Conservation (phyloP, 2,113 vertebrate genomes). For the Salvelinus fontinalis region DNA sequence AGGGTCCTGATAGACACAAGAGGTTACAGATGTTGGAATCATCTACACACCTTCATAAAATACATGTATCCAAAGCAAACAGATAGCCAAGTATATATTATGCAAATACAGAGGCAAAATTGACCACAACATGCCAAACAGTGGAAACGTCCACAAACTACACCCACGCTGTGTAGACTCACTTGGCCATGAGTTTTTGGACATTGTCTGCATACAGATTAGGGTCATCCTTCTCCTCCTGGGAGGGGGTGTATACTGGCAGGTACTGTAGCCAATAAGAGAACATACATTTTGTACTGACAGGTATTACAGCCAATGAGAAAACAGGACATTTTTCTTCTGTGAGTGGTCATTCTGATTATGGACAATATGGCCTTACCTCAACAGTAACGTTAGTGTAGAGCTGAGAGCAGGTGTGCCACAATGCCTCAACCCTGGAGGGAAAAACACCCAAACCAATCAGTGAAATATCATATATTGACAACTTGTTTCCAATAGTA, state of each 20-base stretch:
- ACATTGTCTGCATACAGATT: conserved; percentile 85
- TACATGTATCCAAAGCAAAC: neutral
- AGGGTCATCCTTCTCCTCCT: conserved; percentile 79
- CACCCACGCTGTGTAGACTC: conserved; percentile 41
- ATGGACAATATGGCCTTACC: conserved; percentile 57
- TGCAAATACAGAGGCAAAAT: too few relatives aligned
- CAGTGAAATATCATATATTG: too few relatives aligned
- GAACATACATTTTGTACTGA: conserved; percentile 52
- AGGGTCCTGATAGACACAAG: conserved; percentile 71
- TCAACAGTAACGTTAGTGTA: conserved; percentile 83
- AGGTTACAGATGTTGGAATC: neutral
- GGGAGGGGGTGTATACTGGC: conserved; percentile 83
- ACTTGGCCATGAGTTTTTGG: conserved; percentile 88
- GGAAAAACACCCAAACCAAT: neutral
- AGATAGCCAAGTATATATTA: too few relatives aligned
- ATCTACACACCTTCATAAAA: conserved; percentile 33
- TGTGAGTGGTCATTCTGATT: too few relatives aligned
- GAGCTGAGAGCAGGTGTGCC: conserved; percentile 82
- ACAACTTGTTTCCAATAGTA: neutral
- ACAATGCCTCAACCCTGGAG: conserved; percentile 73
- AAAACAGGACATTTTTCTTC: neutral
- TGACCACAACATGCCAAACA: too few relatives aligned
- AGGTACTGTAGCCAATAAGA: conserved; percentile 73
- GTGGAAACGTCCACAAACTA: neutral
- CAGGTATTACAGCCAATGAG: conserved; percentile 74